Evolutionary conservation across 2,113 vertebrate genomes (phyloP), one percentile per base, ranked within the genome.

Genomic region (Rallus limicola): DNA sequence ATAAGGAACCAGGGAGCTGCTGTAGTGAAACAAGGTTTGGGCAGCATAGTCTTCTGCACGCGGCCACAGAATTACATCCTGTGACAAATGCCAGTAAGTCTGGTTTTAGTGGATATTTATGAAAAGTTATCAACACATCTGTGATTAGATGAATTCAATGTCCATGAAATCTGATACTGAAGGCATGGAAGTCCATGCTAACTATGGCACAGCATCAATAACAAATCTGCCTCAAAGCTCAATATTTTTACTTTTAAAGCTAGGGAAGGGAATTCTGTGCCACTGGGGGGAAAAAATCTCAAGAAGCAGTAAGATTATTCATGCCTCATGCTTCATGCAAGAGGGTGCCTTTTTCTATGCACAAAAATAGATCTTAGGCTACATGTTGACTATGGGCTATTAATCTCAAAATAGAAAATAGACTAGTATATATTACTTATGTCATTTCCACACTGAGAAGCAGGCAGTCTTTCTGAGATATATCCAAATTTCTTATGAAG

Each of bases 381-480:
- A 40, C n/a, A 60, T 34, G 31, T 84, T 95, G 82, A 84, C 86
- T 95, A 55, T 25, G 18, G 53, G 38, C 14, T 92, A 92, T 90
- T 92, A 93, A 96, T 90, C 92, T 83, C 59, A 75, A 90, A 90
- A 42, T 24, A 86, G 77, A 89, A 93, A 95, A 82, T 53, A 69
- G 25, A 28, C 62, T 6, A 80, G n/a, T 84, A 44, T 81, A 59
- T 93, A 93, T 94, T 93, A 71, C 46, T 64, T 68, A 53, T 75
- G 83, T 84, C 53, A 90, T 83, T 95, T 94, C 53, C 58, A 77
- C 92, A 91, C 48, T 86, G 53, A 82, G 67, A 72, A 82, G 55
- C 48, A 92, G 70, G 50, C 40, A 86, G 33, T 52, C 38, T 86
- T 92, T 72, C 82, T 75, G 42, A 92, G 64, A 75, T 82, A 80